phyloP scores from a whole-genome alignment of 2,113 vertebrate species.

The Phrynosoma blainvillii region DNA sequence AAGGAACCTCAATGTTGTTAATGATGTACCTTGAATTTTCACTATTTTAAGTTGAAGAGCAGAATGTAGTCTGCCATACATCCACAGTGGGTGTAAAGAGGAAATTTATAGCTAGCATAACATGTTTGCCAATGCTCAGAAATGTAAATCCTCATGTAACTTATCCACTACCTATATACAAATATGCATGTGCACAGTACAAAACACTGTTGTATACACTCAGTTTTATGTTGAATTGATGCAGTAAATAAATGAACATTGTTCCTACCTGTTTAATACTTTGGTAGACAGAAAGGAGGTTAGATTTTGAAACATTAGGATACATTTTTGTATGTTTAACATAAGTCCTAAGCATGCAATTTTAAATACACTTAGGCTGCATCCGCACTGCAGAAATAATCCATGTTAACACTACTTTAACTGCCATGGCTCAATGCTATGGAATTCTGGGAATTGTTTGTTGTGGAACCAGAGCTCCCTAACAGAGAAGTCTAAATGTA shows the following conservation, averaged over 20 bases:
- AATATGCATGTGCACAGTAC: not conserved
- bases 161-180: not conserved
- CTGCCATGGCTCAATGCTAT: too few relatives aligned
- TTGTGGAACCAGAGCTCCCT: too few relatives aligned
- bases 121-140: not conserved
- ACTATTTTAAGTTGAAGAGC: not conserved
- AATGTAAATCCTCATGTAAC: not conserved
- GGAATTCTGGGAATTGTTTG: too few relatives aligned
- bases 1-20: not conserved
- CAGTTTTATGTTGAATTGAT: not conserved
- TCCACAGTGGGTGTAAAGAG: accelerated
- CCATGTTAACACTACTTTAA: too few relatives aligned
- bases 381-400: too few relatives aligned
- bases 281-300: not conserved
- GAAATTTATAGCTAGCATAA: not conserved
- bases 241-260: not conserved
- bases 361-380: too few relatives aligned
- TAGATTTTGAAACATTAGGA: not conserved
- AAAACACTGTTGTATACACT: not conserved
- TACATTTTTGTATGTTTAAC: not conserved
- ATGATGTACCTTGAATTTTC: not conserved
- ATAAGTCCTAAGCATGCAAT: not conserved
- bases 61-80: not conserved
- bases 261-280: not conserved
- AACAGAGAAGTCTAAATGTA: too few relatives aligned